Evolutionary conservation across 2,113 vertebrate genomes (phyloP), one percentile per base, ranked within the genome.

Genomic region (Microcebus jonahi): DNA sequence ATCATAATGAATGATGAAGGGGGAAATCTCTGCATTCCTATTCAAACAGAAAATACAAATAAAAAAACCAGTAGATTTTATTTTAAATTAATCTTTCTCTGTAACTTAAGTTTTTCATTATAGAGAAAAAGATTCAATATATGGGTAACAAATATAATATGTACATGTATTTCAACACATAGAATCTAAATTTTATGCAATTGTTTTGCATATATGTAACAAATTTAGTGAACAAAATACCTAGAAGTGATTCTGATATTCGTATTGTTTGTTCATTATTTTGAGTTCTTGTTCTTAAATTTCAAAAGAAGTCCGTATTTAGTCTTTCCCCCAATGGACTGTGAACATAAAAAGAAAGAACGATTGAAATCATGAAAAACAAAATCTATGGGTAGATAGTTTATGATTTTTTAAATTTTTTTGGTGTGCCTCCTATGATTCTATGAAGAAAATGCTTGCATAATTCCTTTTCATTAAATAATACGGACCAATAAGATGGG

Each of bases 161-260:
- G 4, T 25, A 80, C 1, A 42, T 63, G 2, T 50, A 79, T 73
- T 83, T 91, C 6, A 88, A 61, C 4, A 80, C 15, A 76, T 27
- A 67, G 42, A 73, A 29, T 77, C 8, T 45, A 50, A 85, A 14
- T 36, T 61, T 5, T 65, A 36, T 94, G 5, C 10, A 73, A 67
- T 12, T 86, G 7, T 94, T 92, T 95, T 95, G 7, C 10, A 57
- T 50, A 3, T 73, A 73, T 86, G 17, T 53, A 71, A 82, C 7
- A 89, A 61, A 31, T 77, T 90, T 79, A 79, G 13, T 88, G 29
- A 77, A 59, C 6, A 18, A 39, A 57, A 77, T 20, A 80, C 2
- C 1, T 76, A 63, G 13, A 94, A 96, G 18, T 75, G 39, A 73
- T 90, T 79, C 25, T 94, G 65, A 70, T n/a, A 70, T 79, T 95